Evolutionary conservation across 2,113 vertebrate genomes (phyloP).

Genomic region (Indicator indicator): DNA sequence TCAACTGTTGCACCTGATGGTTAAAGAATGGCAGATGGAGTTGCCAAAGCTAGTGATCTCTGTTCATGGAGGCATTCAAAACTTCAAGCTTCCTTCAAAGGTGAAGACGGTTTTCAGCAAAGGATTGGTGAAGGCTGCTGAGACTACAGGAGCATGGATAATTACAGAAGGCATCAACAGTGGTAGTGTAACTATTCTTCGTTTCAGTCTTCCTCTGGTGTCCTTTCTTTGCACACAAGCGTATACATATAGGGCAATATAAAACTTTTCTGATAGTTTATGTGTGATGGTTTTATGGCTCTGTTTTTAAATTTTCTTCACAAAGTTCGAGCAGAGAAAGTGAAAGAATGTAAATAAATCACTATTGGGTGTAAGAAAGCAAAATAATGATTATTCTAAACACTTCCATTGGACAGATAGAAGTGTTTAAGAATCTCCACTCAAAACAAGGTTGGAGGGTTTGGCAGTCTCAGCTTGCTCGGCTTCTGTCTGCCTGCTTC

Average conservation of each 20-base stretch:
- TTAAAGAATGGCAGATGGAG: constrained; percentile 96
- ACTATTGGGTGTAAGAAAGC: too few relatives aligned
- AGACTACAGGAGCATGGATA: constrained; percentile 95
- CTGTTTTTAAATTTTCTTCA: too few relatives aligned
- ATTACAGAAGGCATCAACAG: constrained; percentile 93
- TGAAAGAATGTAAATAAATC: too few relatives aligned
- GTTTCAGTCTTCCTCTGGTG: neutral
- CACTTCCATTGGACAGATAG: too few relatives aligned
- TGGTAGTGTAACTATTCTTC: constrained; percentile 70
- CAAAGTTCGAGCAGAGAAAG: too few relatives aligned
- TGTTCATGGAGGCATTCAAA: constrained; percentile 90
- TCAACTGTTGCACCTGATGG: constrained; percentile 87
- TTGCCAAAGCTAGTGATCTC: constrained; percentile 92
- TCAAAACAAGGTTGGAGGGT: too few relatives aligned
- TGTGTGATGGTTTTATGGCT: too few relatives aligned
- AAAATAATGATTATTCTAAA: too few relatives aligned
- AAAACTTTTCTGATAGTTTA: neutral
- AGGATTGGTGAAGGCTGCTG: constrained; percentile 90
- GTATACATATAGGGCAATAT: neutral
- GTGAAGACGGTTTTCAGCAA: constrained; percentile 89
- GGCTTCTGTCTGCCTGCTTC: too few relatives aligned
- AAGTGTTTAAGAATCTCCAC: too few relatives aligned
- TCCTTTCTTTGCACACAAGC: neutral
- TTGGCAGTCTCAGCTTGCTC: too few relatives aligned
- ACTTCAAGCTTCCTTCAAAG: constrained; percentile 87